phyloP scores from a whole-genome alignment of 2,888 invertebrate species.

The Hypomecis punctinalis region DNA sequence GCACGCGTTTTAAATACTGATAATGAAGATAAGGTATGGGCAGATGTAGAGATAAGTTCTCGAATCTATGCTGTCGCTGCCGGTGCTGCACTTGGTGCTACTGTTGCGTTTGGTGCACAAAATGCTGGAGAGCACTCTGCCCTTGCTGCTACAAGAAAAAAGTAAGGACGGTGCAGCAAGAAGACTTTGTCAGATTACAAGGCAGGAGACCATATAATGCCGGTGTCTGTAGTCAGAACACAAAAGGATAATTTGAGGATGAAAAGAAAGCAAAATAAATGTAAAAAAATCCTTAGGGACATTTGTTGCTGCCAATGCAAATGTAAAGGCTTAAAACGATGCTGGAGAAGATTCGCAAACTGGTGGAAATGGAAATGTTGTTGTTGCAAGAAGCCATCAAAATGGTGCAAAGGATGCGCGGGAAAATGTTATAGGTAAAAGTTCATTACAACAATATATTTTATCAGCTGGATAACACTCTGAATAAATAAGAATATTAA shows the following conservation, averaged over 20 bases:
- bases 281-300: background rate
- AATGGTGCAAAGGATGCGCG: constrained; percentile 4
- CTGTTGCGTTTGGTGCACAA: constrained; percentile 32
- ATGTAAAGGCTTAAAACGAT: constrained; percentile 2
- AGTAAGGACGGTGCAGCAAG: constrained; percentile 24
- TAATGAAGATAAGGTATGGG: constrained; percentile 38
- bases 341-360: constrained; percentile 1
- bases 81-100: constrained; percentile 38
- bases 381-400: constrained; percentile 9
- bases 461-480: too few relatives aligned
- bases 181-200: constrained; percentile 35
- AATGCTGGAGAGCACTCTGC: constrained; percentile 24
- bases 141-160: constrained; percentile 19
- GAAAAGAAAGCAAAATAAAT: background rate
- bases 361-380: constrained; percentile 8
- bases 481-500: too few relatives aligned
- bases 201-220: background rate
- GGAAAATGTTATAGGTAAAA: constrained; percentile 1
- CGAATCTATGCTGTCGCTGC: constrained; percentile 24
- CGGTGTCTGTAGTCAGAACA: background rate
- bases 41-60: constrained; percentile 15
- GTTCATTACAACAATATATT: background rate
- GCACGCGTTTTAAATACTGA: background rate
- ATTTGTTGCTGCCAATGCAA: background rate
- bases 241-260: background rate